Conservation (phyloP, 92 coral and sea anemone species). For the Blastomussa wellsi region DNA sequence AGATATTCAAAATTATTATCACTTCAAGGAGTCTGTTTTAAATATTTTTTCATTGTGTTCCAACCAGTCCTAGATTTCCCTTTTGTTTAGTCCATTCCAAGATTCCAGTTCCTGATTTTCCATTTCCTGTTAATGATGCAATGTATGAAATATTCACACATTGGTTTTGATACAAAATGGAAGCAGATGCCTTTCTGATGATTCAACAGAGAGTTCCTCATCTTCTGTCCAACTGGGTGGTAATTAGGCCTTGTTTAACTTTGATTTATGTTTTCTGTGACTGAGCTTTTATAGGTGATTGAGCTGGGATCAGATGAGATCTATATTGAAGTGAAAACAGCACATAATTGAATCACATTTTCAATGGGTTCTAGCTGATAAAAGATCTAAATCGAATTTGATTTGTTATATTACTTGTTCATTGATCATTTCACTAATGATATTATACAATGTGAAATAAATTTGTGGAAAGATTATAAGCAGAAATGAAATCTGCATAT, state of each 20-base stretch:
- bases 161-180: constrained; percentile 51
- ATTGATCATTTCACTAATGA: not conserved
- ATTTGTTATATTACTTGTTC: not conserved
- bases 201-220: constrained; percentile 62
- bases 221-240: constrained; percentile 68
- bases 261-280: not conserved
- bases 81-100: constrained; percentile 29
- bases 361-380: not conserved
- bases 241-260: constrained; percentile 10
- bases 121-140: constrained; percentile 24
- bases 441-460: not conserved
- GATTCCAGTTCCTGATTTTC: constrained; percentile 21
- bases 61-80: no score
- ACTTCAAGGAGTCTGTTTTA: no score
- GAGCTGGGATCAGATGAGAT: not conserved
- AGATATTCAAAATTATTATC: no score
- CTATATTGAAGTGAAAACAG: not conserved
- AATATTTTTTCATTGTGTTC: not conserved
- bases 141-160: not conserved
- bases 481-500: not conserved
- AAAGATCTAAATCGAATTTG: not conserved
- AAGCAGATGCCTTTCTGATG: constrained; percentile 62
- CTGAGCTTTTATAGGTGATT: not conserved
- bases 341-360: not conserved
- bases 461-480: not conserved